Conservation (phyloP, 2,113 vertebrate species). For the Mesembrinibis cayennensis region DNA sequence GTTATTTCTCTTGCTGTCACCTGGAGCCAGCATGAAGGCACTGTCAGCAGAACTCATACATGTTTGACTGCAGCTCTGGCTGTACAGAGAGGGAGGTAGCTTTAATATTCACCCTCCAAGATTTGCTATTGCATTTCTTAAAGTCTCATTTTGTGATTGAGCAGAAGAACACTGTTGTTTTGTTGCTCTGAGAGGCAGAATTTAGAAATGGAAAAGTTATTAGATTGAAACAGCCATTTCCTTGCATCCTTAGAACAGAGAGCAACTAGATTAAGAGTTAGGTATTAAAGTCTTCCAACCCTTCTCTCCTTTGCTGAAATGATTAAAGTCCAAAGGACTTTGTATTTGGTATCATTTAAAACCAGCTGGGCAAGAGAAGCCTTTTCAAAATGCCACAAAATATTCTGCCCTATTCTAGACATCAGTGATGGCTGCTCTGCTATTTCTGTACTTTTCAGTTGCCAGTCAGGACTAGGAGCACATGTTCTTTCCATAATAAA, state of each 20-base stretch:
- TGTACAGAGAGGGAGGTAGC: neutral
- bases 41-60: neutral
- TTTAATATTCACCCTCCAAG: constrained; percentile 10
- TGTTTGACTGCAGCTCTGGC: neutral
- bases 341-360: constrained; percentile 13
- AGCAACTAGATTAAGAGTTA: neutral
- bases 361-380: neutral
- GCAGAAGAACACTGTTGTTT: neutral
- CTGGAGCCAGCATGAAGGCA: neutral
- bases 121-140: neutral
- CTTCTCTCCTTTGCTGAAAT: neutral
- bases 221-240: neutral
- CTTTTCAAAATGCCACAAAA: neutral
- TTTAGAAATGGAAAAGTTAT: neutral
- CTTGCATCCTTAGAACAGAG: neutral
- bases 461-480: neutral
- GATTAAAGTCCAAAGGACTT: neutral
- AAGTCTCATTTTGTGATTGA: neutral
- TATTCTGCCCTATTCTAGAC: neutral
- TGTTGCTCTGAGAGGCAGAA: neutral
- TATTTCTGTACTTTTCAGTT: neutral
- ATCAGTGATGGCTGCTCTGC: neutral
- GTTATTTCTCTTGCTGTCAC: neutral
- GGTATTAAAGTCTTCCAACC: neutral
- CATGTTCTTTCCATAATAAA: neutral